phyloP scores from a whole-genome alignment of 2,888 invertebrate genomes.

The Creontiades dilutus region DNA sequence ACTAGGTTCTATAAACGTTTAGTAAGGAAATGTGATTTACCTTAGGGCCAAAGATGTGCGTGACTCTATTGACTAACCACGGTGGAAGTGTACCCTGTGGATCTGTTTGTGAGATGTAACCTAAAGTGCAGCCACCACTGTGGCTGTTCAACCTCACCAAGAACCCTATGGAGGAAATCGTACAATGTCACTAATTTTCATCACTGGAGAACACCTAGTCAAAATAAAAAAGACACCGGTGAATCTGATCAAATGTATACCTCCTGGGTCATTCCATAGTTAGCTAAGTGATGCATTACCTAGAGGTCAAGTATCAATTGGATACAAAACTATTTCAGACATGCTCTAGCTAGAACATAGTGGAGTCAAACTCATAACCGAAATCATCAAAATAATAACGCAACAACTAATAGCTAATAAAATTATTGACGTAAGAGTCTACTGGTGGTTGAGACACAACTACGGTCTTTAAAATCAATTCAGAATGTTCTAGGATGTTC shows the following conservation, averaged over 20 bases:
- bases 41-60: slow-evolving; percentile 92
- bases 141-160: slow-evolving; percentile 71
- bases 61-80: slow-evolving; percentile 93
- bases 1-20: slow-evolving; percentile 8
- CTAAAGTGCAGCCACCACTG: slow-evolving; percentile 86
- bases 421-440: too few species aligned
- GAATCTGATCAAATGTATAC: not conserved
- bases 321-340: too few species aligned
- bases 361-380: too few species aligned
- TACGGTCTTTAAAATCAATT: too few species aligned
- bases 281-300: too few species aligned
- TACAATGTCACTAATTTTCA: not conserved
- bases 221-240: not conserved
- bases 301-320: too few species aligned
- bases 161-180: slow-evolving; percentile 72
- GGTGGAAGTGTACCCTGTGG: slow-evolving; percentile 92
- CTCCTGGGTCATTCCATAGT: not conserved
- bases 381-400: too few species aligned
- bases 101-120: slow-evolving; percentile 94
- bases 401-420: too few species aligned
- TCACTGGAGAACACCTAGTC: not conserved
- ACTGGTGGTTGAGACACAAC: too few species aligned
- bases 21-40: slow-evolving; percentile 77
- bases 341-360: too few species aligned
- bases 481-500: too few species aligned